Evolutionary conservation across 1,140 invertebrate species (phyloP).

Genomic region (Trachymyrmex cornetzi): DNA sequence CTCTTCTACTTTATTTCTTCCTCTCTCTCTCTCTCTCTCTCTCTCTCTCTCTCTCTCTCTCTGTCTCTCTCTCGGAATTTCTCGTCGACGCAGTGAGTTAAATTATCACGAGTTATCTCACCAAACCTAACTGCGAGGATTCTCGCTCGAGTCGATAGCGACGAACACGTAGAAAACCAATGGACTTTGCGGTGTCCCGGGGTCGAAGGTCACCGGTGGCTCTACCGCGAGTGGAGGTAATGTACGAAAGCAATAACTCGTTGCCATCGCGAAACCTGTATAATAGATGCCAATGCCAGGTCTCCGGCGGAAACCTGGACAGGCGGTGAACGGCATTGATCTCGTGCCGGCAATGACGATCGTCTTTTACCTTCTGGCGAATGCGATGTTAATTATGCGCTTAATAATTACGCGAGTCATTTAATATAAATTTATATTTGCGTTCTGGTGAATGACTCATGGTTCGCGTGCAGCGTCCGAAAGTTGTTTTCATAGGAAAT

Average conservation of each 20-base stretch:
- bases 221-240: conserved; percentile 37
- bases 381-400: conserved; percentile 23
- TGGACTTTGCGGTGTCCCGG: conserved; percentile 34
- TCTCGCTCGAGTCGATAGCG: conserved; percentile 32
- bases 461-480: background rate
- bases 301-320: background rate
- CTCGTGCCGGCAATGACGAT: conserved; percentile 47
- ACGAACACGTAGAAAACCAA: background rate
- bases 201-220: conserved; percentile 18
- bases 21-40: background rate
- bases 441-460: background rate
- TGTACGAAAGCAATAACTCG: conserved; percentile 52
- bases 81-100: conserved; percentile 14
- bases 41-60: conserved; percentile 1
- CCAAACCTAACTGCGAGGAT: background rate
- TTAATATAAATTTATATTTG: background rate
- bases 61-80: background rate
- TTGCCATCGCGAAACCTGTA: conserved; percentile 26
- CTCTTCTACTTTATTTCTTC: background rate
- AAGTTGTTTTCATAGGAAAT: background rate
- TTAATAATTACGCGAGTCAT: conserved; percentile 50
- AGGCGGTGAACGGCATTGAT: background rate
- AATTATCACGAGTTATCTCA: conserved; percentile 34
- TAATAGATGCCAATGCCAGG: conserved; percentile 52
- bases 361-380: conserved; percentile 7